These are phyloP conservation scores for Galago senegalensis DNA, from an alignment of 2,797 vertebrate species.

Conservation along the genomic window DNA sequence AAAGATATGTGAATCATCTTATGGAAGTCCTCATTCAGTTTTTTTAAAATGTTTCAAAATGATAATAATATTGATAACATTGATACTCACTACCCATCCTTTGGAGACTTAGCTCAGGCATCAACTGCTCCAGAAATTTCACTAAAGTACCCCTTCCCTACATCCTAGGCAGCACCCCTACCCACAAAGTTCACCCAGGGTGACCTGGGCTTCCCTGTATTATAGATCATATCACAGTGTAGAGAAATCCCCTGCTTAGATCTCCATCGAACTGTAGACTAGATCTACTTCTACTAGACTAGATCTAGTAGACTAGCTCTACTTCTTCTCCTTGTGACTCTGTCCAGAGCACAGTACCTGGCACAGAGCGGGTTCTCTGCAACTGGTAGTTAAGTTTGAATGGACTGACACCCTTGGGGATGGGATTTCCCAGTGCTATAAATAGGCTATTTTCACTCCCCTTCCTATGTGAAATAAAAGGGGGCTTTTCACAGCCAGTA, in stretches of 20 bases:
- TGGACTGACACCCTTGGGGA: conserved; percentile 66
- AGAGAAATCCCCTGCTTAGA: background rate
- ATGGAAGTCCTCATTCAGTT: background rate
- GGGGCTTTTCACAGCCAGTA: conserved; percentile 75
- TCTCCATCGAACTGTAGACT: background rate
- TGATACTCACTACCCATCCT: background rate
- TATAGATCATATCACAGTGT: background rate
- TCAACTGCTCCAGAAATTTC: background rate
- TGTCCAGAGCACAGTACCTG: background rate
- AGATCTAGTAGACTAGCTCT: background rate
- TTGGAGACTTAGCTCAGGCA: background rate
- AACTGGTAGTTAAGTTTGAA: background rate
- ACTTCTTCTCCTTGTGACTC: background rate
- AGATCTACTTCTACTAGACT: background rate
- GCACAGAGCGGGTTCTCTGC: conserved; percentile 22
- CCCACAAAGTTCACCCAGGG: background rate
- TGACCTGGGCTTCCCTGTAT: background rate
- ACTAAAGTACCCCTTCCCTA: accelerated
- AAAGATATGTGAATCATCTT: background rate
- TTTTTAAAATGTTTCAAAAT: background rate
- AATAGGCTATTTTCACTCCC: conserved; percentile 75
- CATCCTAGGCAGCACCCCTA: background rate
- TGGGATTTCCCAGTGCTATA: conserved; percentile 75
- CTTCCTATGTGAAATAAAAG: conserved; percentile 78
- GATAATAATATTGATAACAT: background rate